Evolutionary conservation across 2,888 invertebrate species (phyloP).

Genomic region (Chymomyza caudatula): DNA sequence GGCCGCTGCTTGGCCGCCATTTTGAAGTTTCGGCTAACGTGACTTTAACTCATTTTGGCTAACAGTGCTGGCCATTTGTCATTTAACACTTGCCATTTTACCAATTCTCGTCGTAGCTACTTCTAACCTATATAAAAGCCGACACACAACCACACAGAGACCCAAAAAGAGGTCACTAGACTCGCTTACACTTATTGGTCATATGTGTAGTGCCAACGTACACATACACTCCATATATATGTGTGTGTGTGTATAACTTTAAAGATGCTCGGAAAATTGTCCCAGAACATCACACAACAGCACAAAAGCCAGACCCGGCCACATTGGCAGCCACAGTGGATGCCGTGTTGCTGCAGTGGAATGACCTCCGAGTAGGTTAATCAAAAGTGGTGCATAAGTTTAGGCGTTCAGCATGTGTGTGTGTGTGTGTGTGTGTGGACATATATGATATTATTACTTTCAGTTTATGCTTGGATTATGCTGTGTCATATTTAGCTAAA

Average conservation of each 20-base stretch:
- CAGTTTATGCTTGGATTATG: constrained; percentile 6
- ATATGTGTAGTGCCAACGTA: constrained; percentile 8
- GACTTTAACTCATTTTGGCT: constrained; percentile 37
- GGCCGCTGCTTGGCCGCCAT: not conserved
- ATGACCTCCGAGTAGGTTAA: constrained; percentile 73
- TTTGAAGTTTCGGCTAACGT: constrained; percentile 29
- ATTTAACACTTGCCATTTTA: constrained; percentile 1
- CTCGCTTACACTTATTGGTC: constrained; percentile 22
- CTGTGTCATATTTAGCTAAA: constrained; percentile 59
- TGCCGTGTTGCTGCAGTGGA: constrained; percentile 49
- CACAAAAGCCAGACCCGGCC: not conserved
- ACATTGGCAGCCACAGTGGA: not conserved
- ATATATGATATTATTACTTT: not conserved
- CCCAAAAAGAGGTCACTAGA: constrained; percentile 52
- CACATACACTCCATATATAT: not conserved
- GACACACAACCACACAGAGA: not conserved
- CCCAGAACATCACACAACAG: constrained; percentile 12
- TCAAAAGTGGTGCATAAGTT: constrained; percentile 43
- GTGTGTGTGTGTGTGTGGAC: not conserved
- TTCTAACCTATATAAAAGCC: not conserved
- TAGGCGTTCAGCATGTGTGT: not conserved
- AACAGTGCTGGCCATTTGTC: not conserved
- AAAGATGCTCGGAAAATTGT: constrained; percentile 7
- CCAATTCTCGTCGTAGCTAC: constrained; percentile 17
- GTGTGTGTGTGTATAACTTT: not conserved